phyloP scores from a whole-genome alignment of 2,113 vertebrate genomes.

The Mohoua ochrocephala region DNA sequence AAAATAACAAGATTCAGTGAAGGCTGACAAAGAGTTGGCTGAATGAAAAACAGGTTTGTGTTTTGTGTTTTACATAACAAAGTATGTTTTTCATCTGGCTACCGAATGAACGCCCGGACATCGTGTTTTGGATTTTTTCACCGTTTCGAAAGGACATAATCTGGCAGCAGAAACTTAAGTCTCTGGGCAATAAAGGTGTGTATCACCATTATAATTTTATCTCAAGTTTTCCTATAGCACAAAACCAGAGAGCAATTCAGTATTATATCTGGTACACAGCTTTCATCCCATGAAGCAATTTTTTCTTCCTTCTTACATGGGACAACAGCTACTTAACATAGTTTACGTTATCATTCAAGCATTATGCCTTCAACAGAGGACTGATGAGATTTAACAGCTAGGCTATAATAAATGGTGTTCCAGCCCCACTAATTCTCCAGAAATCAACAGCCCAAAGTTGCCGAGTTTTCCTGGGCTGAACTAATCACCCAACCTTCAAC shows the following conservation, averaged over 20 bases:
- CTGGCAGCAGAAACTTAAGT: not conserved
- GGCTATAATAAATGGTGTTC: not conserved
- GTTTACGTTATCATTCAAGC: not conserved
- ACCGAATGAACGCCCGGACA: not conserved
- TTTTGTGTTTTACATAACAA: not conserved
- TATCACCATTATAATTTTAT: not conserved
- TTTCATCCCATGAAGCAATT: not conserved
- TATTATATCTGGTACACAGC: not conserved
- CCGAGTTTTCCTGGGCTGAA: not conserved
- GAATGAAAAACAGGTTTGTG: not conserved
- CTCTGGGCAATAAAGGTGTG: not conserved
- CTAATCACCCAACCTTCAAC: not conserved
- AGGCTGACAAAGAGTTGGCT: not conserved
- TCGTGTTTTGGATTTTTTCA: not conserved
- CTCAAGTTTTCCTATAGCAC: not conserved
- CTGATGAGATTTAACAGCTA: not conserved
- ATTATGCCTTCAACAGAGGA: not conserved
- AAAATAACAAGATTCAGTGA: not conserved
- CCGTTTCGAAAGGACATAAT: not conserved
- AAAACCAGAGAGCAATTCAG: not conserved
- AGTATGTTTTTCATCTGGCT: not conserved
- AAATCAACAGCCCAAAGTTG: not conserved
- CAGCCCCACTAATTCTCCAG: not conserved
- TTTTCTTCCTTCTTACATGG: not conserved
- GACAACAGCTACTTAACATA: not conserved